Evolutionary conservation across 2,888 invertebrate species (phyloP), one percentile per base, ranked within the genome.

Genomic region (Tethea ocularis): DNA sequence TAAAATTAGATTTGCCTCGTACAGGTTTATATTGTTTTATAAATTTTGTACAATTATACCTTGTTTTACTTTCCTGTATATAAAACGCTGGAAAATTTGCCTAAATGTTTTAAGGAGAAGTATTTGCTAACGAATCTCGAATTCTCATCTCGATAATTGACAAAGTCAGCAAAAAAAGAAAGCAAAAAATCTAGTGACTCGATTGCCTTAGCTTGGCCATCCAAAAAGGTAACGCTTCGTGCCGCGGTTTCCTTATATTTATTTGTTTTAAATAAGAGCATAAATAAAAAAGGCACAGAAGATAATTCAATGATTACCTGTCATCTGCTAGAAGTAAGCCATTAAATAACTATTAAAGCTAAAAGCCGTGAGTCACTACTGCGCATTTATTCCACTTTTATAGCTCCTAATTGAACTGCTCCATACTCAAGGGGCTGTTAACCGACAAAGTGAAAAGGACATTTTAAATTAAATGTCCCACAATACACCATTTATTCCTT

Each of bases 381-480:
- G 46, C 10, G 2, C n/a, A 20, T 8, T 46, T 46, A 46, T 46
- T 15, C 41, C 41, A 17, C 17, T 46, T 46, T 46, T 46, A 46
- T 46, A 46, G 46, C 46, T 20, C n/a, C 46, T 46, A 46, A 46
- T 46, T 46, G 20, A 20, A 46, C 46, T 20, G 46, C 17, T 20
- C 10, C 20, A 20, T n/a, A 46, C 46, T 46, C 20, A 20, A 46
- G 46, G 17, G 41, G 20, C 10, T 20, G 20, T 46, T 46, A 10
- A 20, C 46, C 46, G 46, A 46, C 46, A 46, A 59, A 41, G 51
- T 53, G 60, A 61, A 56, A 56, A 51, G 5, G n/a, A 65, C 63
- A 61, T 73, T 73, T 60, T 66, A 63, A 73, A 73, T 72, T 60
- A 71, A 73, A 68, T 58, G 58, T 59, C 29, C 59, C 56, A 58